Conservation (phyloP, 2,113 vertebrate species). For the Sarotherodon lohbergeri region DNA sequence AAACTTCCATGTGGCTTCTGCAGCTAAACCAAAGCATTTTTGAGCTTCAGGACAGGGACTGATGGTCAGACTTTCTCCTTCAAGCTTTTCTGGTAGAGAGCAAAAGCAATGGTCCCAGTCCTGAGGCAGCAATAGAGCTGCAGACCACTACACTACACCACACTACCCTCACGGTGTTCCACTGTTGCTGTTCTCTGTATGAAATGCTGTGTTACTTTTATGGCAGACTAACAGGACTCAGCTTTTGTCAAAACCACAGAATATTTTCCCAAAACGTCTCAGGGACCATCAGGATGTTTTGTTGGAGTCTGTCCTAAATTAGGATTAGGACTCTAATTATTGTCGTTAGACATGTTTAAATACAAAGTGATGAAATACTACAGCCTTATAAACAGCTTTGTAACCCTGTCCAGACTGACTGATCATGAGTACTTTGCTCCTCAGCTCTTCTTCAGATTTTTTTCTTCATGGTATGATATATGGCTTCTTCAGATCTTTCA, state of each 20-base stretch:
- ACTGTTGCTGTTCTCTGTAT: background rate
- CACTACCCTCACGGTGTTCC: background rate
- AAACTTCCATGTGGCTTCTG: background rate
- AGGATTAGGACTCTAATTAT: background rate
- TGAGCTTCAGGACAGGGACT: background rate
- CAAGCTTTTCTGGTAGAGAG: background rate
- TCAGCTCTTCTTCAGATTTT: background rate
- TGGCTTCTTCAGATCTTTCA: background rate
- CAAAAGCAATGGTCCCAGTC: background rate
- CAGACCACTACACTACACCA: background rate
- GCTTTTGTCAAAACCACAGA: too few species aligned
- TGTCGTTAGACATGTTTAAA: background rate
- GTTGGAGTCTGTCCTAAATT: background rate
- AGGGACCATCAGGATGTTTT: background rate
- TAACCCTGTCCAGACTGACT: background rate
- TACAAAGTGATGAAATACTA: background rate
- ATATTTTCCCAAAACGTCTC: background rate
- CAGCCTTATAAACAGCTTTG: background rate
- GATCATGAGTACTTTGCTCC: background rate
- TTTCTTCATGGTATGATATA: background rate
- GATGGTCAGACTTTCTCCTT: background rate
- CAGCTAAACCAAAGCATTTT: background rate
- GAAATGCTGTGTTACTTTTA: background rate
- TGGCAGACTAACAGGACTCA: too few species aligned
- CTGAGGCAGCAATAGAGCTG: background rate